These are phyloP conservation scores for Drosophila crucigera DNA, from an alignment of 2,888 invertebrate genomes.

Conservation along the genomic window DNA sequence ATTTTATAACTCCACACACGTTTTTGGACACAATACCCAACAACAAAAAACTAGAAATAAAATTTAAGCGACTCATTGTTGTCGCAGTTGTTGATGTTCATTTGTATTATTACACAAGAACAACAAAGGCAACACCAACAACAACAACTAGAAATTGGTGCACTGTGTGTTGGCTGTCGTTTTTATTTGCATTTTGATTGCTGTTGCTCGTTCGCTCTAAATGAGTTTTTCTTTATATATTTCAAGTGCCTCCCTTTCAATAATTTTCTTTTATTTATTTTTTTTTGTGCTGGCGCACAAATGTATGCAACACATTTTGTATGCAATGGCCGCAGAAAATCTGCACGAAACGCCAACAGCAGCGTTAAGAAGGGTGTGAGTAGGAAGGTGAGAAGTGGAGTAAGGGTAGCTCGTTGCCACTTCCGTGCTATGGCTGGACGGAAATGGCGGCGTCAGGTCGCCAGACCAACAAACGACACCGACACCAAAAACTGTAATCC, in stretches of 20 bases:
- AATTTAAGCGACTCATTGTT: conserved; percentile 24
- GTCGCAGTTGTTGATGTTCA: conserved; percentile 18
- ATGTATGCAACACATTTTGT: conserved; percentile 80
- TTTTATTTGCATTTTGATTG: conserved; percentile 77
- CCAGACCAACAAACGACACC: conserved; percentile 70
- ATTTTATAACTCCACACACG: not conserved
- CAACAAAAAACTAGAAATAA: conserved; percentile 5
- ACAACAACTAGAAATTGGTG: conserved; percentile 11
- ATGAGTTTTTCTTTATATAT: conserved; percentile 43
- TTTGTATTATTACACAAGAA: conserved; percentile 37
- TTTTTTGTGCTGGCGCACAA: conserved; percentile 48
- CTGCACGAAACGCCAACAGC: conserved; percentile 60
- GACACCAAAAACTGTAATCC: conserved; percentile 78
- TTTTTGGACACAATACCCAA: conserved; percentile 22
- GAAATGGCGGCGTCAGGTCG: conserved; percentile 83
- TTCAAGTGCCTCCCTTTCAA: conserved; percentile 13
- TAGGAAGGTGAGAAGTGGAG: not conserved
- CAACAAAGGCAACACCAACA: conserved; percentile 9
- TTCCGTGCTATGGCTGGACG: conserved; percentile 77
- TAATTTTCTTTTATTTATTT: conserved; percentile 12
- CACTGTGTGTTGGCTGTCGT: conserved; percentile 25
- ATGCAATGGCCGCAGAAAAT: conserved; percentile 78
- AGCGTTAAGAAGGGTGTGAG: not conserved
- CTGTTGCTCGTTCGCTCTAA: conserved; percentile 40
- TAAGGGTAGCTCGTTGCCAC: conserved; percentile 57